Percentiles rank a stretch among this genome's conserved stretches.
Evolutionary conservation across 30 jellyfish, hydroid and myxozoan genomes (phyloP).

Genomic region (Sanderia malayensis): DNA sequence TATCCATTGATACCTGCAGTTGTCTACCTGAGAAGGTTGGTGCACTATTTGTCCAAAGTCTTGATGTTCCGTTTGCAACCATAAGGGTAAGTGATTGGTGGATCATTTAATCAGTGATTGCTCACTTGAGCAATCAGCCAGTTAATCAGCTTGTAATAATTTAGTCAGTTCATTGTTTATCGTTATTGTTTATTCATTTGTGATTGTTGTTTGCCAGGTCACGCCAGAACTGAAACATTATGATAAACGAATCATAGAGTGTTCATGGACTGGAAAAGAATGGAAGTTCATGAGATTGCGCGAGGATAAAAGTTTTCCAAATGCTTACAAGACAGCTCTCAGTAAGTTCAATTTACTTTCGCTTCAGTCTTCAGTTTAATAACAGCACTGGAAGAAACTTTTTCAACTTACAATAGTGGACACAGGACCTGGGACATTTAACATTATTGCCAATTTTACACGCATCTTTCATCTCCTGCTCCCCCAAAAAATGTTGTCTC

Average conservation of each 20-base stretch:
- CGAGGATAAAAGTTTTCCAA: slow-evolving; percentile 95
- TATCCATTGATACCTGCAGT: too few species aligned
- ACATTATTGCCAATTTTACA: too few species aligned
- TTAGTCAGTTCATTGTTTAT: too few species aligned
- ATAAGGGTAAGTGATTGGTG: slow-evolving; percentile 54
- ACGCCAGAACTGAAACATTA: slow-evolving; percentile 74
- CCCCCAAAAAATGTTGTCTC: too few species aligned
- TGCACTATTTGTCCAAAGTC: slow-evolving; percentile 58
- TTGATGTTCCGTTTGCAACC: slow-evolving; percentile 71
- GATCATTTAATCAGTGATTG: background rate
- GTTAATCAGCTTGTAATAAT: background rate
- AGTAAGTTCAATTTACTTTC: slow-evolving; percentile 60
- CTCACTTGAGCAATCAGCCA: background rate
- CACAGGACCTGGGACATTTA: too few species aligned
- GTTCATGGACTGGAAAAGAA: slow-evolving; percentile 76
- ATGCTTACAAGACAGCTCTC: slow-evolving; percentile 74
- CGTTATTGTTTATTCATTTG: too few species aligned
- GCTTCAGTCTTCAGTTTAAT: too few species aligned
- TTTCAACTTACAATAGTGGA: too few species aligned
- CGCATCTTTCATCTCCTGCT: too few species aligned
- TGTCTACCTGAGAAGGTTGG: slow-evolving; percentile 92
- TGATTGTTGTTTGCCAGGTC: slow-evolving; percentile 37
- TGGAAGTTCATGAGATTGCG: slow-evolving; percentile 87
- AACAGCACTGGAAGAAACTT: too few species aligned
- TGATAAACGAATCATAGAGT: slow-evolving; percentile 86